Base-by-base conservation (phyloP, 2,888 invertebrate genomes). In the Parnassius apollo region DNA sequence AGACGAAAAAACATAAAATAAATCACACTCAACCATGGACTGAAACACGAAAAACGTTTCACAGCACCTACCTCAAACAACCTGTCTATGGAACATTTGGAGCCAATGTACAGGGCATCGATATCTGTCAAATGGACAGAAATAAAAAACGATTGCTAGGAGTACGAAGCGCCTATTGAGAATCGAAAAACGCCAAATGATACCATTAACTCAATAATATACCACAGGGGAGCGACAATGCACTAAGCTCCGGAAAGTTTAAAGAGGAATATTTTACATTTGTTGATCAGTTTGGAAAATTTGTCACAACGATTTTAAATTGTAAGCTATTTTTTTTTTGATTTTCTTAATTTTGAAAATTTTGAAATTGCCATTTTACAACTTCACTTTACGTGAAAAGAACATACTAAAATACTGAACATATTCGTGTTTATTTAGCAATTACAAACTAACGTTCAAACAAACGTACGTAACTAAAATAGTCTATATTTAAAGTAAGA, bases 181-280 rank as follows among this genome's bases (percentile, higher is more conserved):
- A 71, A 73, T 75, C 73, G 70, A 76, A 84, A 81, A 82, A 81
- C 82, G 78, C 80, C 85, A 86, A 90, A 90, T 89, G 84, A 86
- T 82, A 81, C 84, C 86, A 90, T 91, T 91, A 89, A 78, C 78
- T 82, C 82, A 82, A 85, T 86, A 84, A 85, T 82, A 80, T 74
- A 82, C 83, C 85, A 68, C 81, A 75, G 76, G 85, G 85, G 88
- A 83, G 76, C 79, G 71, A 75, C 72, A 74, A 75, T 75, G 69
- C 76, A 74, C 65, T 67, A 66, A 69, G 66, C 69, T n/a, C 71
- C 71, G 65, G 74, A 77, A 75, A 77, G 75, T 73, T 75, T 81
- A 71, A 69, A 73, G 66, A 68, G 76, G 79, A 78, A 64, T 59
- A 45, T 13, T 59, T 58, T 63, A 42, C 42, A 49, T 12, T 35